Evolutionary conservation across 1,140 invertebrate genomes (phyloP).

Genomic region (Papilio aristodemus): DNA sequence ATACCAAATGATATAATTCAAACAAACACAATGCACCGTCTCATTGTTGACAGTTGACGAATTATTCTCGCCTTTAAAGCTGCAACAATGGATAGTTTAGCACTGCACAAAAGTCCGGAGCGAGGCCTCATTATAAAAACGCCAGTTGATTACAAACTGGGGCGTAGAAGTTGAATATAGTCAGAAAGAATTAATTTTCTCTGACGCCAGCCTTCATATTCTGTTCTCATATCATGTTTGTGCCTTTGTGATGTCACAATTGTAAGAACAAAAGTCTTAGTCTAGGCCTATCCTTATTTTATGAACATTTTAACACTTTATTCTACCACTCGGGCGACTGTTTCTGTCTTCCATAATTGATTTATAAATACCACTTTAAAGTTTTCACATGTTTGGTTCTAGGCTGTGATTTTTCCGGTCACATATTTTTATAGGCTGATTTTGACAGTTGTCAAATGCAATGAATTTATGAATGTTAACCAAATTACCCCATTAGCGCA

Average conservation of each 20-base stretch:
- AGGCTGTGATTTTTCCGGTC: too few relatives aligned
- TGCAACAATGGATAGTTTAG: conserved; percentile 29
- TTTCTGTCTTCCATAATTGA: too few relatives aligned
- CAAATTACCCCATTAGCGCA: too few relatives aligned
- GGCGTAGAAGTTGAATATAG: conserved; percentile 11
- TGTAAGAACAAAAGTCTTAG: neutral
- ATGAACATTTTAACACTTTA: too few relatives aligned
- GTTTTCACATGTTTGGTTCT: too few relatives aligned
- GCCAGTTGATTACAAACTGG: conserved; percentile 26
- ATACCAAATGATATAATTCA: conserved; percentile 22
- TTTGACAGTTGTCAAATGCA: too few relatives aligned
- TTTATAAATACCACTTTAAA: too few relatives aligned
- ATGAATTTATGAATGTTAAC: too few relatives aligned
- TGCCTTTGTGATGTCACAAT: neutral
- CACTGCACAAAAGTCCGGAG: neutral
- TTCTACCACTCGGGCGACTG: too few relatives aligned
- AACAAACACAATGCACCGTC: conserved; percentile 7
- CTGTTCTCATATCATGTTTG: neutral
- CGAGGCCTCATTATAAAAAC: conserved; percentile 25
- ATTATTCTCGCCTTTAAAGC: conserved; percentile 30
- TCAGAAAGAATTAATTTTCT: conserved; percentile 20
- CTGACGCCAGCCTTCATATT: conserved; percentile 18
- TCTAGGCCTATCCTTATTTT: too few relatives aligned
- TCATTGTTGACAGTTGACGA: conserved; percentile 26
- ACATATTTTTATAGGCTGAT: too few relatives aligned